Conservation (phyloP, 2,797 vertebrate genomes). For the Masticophis lateralis region DNA sequence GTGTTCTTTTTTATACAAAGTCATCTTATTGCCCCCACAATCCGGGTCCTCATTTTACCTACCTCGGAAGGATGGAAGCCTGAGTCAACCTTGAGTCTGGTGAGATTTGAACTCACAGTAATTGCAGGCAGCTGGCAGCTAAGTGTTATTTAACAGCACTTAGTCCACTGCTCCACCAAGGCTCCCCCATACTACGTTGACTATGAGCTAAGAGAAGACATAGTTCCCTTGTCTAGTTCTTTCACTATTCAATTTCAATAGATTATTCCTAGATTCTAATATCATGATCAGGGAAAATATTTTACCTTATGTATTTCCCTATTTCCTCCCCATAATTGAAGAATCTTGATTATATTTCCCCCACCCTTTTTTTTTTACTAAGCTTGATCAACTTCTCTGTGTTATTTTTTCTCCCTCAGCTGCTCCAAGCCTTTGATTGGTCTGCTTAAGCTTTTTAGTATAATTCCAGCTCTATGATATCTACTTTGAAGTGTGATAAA, state of each 20-base stretch:
- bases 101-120: too few relatives aligned
- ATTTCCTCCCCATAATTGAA: not conserved
- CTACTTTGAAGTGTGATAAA: not conserved
- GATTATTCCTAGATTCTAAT: not conserved
- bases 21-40: too few relatives aligned
- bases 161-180: too few relatives aligned
- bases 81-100: too few relatives aligned
- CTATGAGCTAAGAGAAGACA: not conserved
- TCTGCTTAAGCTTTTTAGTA: not conserved
- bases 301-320: not conserved
- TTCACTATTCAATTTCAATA: not conserved
- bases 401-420: not conserved
- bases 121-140: too few relatives aligned
- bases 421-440: not conserved
- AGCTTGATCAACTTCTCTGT: not conserved
- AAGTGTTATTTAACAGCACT: too few relatives aligned
- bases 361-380: not conserved
- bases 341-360: not conserved
- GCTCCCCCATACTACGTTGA: not conserved
- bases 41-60: too few relatives aligned
- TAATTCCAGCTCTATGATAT: not conserved
- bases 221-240: not conserved
- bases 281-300: not conserved
- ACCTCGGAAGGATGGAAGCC: too few relatives aligned
- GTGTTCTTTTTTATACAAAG: too few relatives aligned